Evolutionary conservation across 2,113 vertebrate genomes (phyloP).

Genomic region (Montifringilla adamsi): DNA sequence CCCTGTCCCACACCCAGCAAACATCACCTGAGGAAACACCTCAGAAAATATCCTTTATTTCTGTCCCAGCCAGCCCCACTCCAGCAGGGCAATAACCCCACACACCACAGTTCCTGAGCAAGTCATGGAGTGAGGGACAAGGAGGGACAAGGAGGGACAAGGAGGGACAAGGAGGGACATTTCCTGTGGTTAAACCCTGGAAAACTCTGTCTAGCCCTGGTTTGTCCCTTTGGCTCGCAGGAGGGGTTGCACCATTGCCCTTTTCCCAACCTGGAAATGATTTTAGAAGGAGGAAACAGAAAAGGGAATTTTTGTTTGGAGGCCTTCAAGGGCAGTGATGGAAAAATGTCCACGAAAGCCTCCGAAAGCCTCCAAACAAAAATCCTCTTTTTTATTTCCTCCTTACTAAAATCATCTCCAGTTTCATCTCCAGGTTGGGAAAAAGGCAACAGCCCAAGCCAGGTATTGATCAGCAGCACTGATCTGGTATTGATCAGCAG

Average conservation of each 20-base stretch:
- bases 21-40: not conserved
- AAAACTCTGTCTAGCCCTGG: not conserved
- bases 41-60: not conserved
- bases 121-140: not conserved
- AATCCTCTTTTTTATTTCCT: rapidly evolving
- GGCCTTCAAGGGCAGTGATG: not conserved
- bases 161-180: not conserved
- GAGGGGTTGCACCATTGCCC: not conserved
- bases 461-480: not conserved
- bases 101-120: not conserved
- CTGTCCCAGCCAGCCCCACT: not conserved
- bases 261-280: not conserved
- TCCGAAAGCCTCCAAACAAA: not conserved
- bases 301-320: not conserved
- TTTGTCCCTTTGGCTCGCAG: not conserved
- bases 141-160: too few species aligned
- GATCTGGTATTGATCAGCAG: not conserved
- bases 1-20: not conserved
- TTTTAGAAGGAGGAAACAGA: not conserved
- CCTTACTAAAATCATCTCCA: rapidly evolving
- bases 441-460: not conserved
- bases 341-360: not conserved
- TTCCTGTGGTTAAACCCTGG: not conserved
- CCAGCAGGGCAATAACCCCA: not conserved
- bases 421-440: too few species aligned